phyloP scores from a whole-genome alignment of 2,888 invertebrate species.

The Cheilosia variabilis region DNA sequence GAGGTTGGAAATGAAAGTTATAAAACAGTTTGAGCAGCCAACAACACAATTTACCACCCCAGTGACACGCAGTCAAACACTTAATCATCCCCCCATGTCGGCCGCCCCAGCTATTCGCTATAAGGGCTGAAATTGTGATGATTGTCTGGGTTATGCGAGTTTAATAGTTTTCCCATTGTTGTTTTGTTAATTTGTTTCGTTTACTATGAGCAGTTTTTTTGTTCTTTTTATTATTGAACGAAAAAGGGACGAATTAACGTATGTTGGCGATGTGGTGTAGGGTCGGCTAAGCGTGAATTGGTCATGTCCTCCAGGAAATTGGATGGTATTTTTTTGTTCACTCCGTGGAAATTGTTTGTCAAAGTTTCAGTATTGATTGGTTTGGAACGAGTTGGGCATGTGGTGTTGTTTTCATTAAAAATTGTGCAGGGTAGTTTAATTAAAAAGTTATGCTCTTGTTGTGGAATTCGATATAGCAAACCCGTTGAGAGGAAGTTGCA shows the following conservation, averaged over 20 bases:
- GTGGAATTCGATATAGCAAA: too few species aligned
- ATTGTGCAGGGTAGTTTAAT: neutral
- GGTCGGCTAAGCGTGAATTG: neutral
- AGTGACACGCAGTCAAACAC: constrained; percentile 51
- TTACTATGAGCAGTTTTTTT: constrained; percentile 4
- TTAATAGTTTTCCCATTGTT: constrained; percentile 45
- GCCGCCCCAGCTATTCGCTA: neutral
- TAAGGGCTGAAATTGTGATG: constrained; percentile 9
- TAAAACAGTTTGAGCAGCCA: constrained; percentile 44
- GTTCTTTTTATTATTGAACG: neutral
- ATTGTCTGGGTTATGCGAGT: constrained; percentile 35
- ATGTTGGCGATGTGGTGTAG: neutral
- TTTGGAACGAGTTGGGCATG: constrained; percentile 7
- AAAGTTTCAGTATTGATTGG: constrained; percentile 38
- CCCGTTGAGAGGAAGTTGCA: too few species aligned
- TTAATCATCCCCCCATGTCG: constrained; percentile 31
- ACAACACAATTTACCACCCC: constrained; percentile 7
- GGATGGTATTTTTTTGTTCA: neutral
- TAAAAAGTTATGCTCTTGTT: neutral
- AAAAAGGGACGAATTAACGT: constrained; percentile 7
- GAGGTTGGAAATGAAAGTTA: constrained; percentile 20
- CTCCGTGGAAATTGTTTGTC: constrained; percentile 3
- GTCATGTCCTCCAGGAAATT: constrained; percentile 19
- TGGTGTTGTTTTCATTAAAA: neutral
- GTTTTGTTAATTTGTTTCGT: constrained; percentile 59